Evolutionary conservation across 2,113 vertebrate genomes (phyloP).

Genomic region (Trochalopteron elliotii): DNA sequence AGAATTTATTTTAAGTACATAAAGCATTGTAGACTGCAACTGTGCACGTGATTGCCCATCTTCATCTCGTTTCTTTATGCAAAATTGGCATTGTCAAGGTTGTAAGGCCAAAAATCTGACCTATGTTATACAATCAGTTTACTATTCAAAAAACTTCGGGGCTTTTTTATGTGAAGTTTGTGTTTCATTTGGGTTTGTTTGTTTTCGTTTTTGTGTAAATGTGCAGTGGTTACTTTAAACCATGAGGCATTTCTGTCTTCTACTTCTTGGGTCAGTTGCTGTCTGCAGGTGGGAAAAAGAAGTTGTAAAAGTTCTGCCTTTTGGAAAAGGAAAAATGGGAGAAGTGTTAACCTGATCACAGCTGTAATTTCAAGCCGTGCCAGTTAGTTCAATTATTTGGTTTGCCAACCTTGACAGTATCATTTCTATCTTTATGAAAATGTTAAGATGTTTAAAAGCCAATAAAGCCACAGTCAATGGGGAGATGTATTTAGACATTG

Average conservation of each 20-base stretch:
- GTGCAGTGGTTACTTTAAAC: not conserved
- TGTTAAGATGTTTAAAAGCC: not conserved
- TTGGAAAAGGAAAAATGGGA: conserved; percentile 60
- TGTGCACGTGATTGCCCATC: conserved; percentile 51
- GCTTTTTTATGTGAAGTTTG: not conserved
- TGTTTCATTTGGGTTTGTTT: not conserved
- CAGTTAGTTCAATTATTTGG: conserved; percentile 75
- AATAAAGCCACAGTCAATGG: not conserved
- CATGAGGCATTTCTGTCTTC: conserved; percentile 61
- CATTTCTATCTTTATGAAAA: conserved; percentile 34
- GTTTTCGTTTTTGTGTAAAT: not conserved
- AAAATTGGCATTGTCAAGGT: conserved; percentile 71
- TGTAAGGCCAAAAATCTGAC: conserved; percentile 76
- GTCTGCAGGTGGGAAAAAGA: conserved; percentile 68
- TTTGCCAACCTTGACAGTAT: conserved; percentile 77
- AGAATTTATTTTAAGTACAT: conserved; percentile 53
- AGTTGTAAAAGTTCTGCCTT: conserved; percentile 59
- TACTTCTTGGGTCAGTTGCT: conserved; percentile 63
- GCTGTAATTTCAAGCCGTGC: conserved; percentile 54
- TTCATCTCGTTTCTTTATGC: conserved; percentile 1
- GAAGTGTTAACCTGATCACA: conserved; percentile 62
- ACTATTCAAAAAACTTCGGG: not conserved
- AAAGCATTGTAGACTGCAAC: conserved; percentile 47
- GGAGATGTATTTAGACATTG: not conserved
- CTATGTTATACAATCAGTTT: not conserved